Conservation (phyloP, 2,797 vertebrate genomes). For the Hippopotamyrus pictus region DNA sequence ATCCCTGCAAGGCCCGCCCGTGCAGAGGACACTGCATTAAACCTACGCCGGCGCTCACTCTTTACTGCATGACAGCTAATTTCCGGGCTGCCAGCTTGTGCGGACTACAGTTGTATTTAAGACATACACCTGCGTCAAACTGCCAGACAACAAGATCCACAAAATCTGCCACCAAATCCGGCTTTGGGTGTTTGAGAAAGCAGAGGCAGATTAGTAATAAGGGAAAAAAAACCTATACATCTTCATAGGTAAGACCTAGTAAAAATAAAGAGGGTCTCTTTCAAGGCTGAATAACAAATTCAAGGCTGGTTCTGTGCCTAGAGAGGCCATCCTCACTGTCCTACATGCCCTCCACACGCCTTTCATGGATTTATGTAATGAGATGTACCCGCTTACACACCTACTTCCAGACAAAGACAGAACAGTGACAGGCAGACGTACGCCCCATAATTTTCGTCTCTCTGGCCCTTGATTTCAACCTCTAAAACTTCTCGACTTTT, state of each 20-base stretch:
- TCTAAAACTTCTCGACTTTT: not conserved
- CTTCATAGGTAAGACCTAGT: not conserved
- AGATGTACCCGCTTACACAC: not conserved
- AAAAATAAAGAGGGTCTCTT: not conserved
- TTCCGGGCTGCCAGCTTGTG: not conserved
- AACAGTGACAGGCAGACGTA: not conserved
- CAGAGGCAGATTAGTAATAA: not conserved
- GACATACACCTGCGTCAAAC: not conserved
- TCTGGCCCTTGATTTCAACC: not conserved
- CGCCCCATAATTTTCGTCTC: not conserved
- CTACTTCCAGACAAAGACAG: not conserved
- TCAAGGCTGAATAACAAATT: not conserved
- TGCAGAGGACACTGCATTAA: not conserved
- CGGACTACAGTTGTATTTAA: not conserved
- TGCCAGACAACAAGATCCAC: not conserved
- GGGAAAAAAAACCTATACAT: not conserved
- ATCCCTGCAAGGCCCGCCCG: slow-evolving; percentile 10
- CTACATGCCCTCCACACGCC: not conserved
- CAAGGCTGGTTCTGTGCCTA: not conserved
- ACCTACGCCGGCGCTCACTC: not conserved
- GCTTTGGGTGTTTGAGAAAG: not conserved
- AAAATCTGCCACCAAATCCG: not conserved
- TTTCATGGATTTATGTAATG: not conserved
- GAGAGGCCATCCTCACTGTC: not conserved
- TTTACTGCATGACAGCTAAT: slow-evolving; percentile 1